A percentile compares a stretch with the other conserved stretches of the same genome.
Conservation (phyloP, 2,888 invertebrate species). For the Mythimna vitellina region DNA sequence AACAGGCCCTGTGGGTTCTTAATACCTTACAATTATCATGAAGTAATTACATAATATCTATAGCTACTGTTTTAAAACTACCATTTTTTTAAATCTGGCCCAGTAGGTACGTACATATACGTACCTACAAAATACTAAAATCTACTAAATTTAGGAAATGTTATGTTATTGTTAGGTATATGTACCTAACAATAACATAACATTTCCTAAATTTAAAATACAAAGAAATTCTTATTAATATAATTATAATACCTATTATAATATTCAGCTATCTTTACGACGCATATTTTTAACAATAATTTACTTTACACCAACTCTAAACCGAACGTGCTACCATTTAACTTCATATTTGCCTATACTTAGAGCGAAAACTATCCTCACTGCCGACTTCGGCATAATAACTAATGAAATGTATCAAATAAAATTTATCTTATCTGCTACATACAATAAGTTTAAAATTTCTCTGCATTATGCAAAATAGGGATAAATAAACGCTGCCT, state of each 20-base stretch:
- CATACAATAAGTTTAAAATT: not conserved
- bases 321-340: not conserved
- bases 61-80: slow-evolving; percentile 5
- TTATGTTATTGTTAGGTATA: too few relatives aligned
- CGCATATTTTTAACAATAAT: not conserved
- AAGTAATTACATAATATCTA: too few relatives aligned
- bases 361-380: not conserved
- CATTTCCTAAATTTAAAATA: not conserved
- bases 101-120: too few relatives aligned
- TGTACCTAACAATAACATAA: not conserved
- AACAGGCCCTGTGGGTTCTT: too few relatives aligned
- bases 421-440: slow-evolving; percentile 1
- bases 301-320: not conserved
- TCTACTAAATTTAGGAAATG: too few relatives aligned
- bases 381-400: not conserved
- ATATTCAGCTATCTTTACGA: not conserved
- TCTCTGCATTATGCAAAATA: not conserved
- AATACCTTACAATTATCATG: too few relatives aligned
- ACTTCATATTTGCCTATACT: not conserved
- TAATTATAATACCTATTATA: not conserved
- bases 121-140: too few relatives aligned
- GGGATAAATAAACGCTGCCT: not conserved
- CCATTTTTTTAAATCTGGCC: too few relatives aligned
- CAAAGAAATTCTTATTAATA: not conserved
- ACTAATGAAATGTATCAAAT: slow-evolving; percentile 1